Evolutionary conservation across 2,113 vertebrate genomes (phyloP).

Genomic region (Cnemophilus loriae): DNA sequence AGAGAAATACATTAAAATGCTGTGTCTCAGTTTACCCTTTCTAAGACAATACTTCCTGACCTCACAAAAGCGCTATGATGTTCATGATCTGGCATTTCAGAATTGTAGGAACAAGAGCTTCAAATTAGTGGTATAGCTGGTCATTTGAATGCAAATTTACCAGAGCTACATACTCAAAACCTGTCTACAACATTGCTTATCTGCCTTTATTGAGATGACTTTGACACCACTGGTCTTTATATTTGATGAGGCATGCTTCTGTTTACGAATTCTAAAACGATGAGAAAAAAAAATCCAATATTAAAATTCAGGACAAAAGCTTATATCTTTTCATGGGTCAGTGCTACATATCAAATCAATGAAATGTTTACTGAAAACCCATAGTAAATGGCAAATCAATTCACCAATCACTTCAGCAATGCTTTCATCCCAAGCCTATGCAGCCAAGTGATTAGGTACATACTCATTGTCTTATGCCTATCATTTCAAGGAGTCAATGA

Average conservation of each 20-base stretch:
- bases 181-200: background rate
- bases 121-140: background rate
- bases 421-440: slow-evolving; percentile 60
- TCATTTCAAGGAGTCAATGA: slow-evolving; percentile 48
- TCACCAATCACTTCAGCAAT: slow-evolving; percentile 60
- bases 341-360: slow-evolving; percentile 63
- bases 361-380: slow-evolving; percentile 68
- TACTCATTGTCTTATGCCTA: slow-evolving; percentile 55
- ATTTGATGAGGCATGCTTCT: background rate
- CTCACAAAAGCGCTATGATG: background rate
- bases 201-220: background rate
- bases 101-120: background rate
- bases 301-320: slow-evolving; percentile 54
- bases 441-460: slow-evolving; percentile 57
- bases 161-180: background rate
- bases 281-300: background rate
- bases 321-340: slow-evolving; percentile 60
- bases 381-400: slow-evolving; percentile 72
- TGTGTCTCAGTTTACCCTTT: background rate
- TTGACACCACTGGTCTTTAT: slow-evolving; percentile 24
- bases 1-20: background rate
- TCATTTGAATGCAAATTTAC: slow-evolving; percentile 51
- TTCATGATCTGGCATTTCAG: background rate
- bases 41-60: background rate
- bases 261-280: slow-evolving; percentile 9